A percentile compares a stretch with the other conserved stretches of the same genome.
phyloP scores from a whole-genome alignment of 2,888 invertebrate species.

The Apomyelois bistriatella region DNA sequence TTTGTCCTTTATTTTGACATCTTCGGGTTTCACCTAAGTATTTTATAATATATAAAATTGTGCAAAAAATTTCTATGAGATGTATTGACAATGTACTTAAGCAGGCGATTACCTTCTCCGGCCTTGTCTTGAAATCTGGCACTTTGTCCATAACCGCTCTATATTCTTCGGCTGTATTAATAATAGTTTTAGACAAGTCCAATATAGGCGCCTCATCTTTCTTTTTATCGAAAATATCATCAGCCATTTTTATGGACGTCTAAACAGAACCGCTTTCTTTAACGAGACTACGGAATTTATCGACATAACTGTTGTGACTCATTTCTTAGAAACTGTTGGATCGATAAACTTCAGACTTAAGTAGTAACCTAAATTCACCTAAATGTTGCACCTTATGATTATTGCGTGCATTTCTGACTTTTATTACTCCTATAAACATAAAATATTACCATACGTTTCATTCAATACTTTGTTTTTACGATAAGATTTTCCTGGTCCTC shows the following conservation, averaged over 20 bases:
- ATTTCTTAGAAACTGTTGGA: slow-evolving; percentile 52
- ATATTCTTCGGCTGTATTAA: slow-evolving; percentile 90
- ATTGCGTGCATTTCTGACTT: neutral
- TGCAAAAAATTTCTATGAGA: neutral
- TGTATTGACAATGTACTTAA: slow-evolving; percentile 4
- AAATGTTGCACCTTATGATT: slow-evolving; percentile 38
- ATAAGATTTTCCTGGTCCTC: slow-evolving; percentile 49
- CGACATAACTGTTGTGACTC: slow-evolving; percentile 47
- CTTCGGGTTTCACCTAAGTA: slow-evolving; percentile 87
- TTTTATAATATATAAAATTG: slow-evolving; percentile 17
- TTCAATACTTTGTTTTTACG: slow-evolving; percentile 43
- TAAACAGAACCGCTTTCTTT: slow-evolving; percentile 1
- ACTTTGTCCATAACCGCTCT: slow-evolving; percentile 90
- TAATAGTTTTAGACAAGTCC: slow-evolving; percentile 89
- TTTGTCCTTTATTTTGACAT: slow-evolving; percentile 86
- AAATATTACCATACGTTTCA: slow-evolving; percentile 6
- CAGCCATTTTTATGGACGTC: slow-evolving; percentile 60
- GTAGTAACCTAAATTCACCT: slow-evolving; percentile 52
- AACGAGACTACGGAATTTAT: slow-evolving; percentile 33
- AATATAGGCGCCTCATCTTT: slow-evolving; percentile 91
- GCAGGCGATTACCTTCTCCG: slow-evolving; percentile 87
- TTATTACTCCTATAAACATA: slow-evolving; percentile 6
- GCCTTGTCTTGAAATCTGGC: slow-evolving; percentile 93
- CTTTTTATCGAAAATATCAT: slow-evolving; percentile 91
- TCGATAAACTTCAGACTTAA: slow-evolving; percentile 44